Evolutionary conservation across 2,113 vertebrate genomes (phyloP), one percentile per base, ranked within the genome.

Genomic region (Prionailurus bengalensis): DNA sequence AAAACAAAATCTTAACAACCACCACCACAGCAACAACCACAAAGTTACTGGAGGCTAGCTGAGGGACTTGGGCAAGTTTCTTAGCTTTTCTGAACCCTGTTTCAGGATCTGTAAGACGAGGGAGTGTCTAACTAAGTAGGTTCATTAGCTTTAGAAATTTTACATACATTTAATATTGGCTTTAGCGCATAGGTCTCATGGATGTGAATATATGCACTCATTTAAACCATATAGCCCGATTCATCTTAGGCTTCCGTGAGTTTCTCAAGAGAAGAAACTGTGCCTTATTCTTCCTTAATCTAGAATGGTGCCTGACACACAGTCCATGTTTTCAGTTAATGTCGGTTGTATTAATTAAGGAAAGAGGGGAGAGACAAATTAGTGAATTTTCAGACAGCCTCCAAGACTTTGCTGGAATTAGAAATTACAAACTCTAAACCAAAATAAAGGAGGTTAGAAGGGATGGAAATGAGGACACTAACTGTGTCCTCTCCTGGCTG

Each of bases 161-260:
- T 71, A 0, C 1, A 0, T 31, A 5, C 1, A 0, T 33, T 74
- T 29, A 33, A 8, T 19, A 36, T 2, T 29, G 33, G 27, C 45
- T 66, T 65, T 33, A 19, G 2, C 73, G 42, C 17, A 14, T 21
- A 33, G 19, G 12, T 66, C 76, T 36, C 76, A 14, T n/a, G 76
- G 65, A 16, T 53, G 33, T 63, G 61, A 83, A 55, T 65, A 19
- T n/a, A 21, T 19, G 39, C 12, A 5, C 82, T 51, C 53, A 31
- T 23, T 42, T 61, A 61, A 74, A 58, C 68, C 39, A 7, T 4
- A 23, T 23, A 9, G 14, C 53, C 55, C 0, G 36, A 13, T 36
- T 81, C 79, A 16, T 23, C 53, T 7, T 51, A 33, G 33, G 25
- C n/a, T 80, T 84, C 7, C 10, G 9, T 45, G 31, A 16, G 12